Percentiles rank a stretch among this genome's conserved stretches.
Evolutionary conservation across 2,888 invertebrate species (phyloP).

Genomic region (Phalera bucephala): DNA sequence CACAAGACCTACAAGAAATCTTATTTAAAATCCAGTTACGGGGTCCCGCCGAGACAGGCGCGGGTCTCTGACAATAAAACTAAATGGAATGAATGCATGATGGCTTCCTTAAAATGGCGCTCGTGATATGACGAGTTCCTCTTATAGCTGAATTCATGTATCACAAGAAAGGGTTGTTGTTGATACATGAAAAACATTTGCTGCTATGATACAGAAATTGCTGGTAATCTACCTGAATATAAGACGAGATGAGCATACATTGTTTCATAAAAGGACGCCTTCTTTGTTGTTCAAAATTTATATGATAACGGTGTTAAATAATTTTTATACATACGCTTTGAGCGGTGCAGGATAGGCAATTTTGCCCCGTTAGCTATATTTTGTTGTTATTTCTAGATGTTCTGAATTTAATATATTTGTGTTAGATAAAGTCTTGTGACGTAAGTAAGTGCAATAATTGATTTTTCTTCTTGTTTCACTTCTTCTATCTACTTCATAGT

Average conservation of each 20-base stretch:
- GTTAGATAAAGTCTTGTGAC: too few species aligned
- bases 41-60: constrained; percentile 74
- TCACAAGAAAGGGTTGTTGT: constrained; percentile 61
- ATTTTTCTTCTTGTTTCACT: too few species aligned
- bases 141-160: constrained; percentile 62
- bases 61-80: constrained; percentile 81
- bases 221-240: constrained; percentile 47
- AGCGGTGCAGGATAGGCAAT: too few species aligned
- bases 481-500: too few species aligned
- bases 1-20: constrained; percentile 71
- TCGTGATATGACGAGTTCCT: constrained; percentile 67
- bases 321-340: too few species aligned
- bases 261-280: constrained; percentile 36
- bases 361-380: too few species aligned
- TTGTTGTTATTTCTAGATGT: too few species aligned
- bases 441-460: too few species aligned
- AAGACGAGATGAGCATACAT: constrained; percentile 31
- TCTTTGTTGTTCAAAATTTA: constrained; percentile 29
- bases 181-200: too few species aligned
- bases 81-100: constrained; percentile 82
- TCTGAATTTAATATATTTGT: too few species aligned
- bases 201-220: constrained; percentile 50
- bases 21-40: constrained; percentile 83
- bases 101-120: constrained; percentile 69
- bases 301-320: too few species aligned